Percentiles rank a stretch among this genome's conserved stretches.
phyloP scores from a whole-genome alignment of 2,113 vertebrate genomes.

The Platycercus adscitus region DNA sequence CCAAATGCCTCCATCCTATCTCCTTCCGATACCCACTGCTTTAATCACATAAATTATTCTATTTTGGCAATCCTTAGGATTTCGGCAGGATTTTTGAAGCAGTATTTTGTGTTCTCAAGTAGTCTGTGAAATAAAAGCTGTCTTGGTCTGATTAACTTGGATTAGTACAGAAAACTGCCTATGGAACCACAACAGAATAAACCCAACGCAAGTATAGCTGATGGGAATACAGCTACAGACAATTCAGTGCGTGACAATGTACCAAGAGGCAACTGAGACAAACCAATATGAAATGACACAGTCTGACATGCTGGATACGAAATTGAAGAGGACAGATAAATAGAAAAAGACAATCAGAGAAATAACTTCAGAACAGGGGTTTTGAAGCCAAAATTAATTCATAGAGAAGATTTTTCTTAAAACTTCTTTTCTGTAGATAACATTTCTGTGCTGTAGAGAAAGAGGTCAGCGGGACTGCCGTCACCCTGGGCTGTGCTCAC shows the following conservation, averaged over 20 bases:
- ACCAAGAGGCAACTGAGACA: not conserved
- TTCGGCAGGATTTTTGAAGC: conserved; percentile 12
- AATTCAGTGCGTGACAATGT: not conserved
- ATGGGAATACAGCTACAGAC: not conserved
- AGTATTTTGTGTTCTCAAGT: not conserved
- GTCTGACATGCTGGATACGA: not conserved
- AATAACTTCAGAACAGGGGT: not conserved
- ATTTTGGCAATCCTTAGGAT: not conserved
- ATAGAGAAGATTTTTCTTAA: not conserved
- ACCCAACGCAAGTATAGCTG: not conserved
- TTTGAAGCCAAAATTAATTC: not conserved
- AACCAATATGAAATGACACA: not conserved
- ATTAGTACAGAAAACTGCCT: conserved; percentile 26
- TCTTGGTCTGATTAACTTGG: conserved; percentile 28
- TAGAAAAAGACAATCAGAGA: not conserved
- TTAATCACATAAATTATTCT: conserved; percentile 16
- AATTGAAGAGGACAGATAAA: not conserved
- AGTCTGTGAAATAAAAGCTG: conserved; percentile 24
- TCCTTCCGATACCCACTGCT: not conserved
- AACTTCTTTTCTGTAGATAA: not conserved
- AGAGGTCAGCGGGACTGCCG: not conserved
- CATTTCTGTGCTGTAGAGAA: not conserved
- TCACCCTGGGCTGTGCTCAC: not conserved
- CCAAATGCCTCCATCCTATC: not conserved
- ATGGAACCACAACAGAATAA: conserved; percentile 8